Evolutionary conservation across 2,113 vertebrate genomes (phyloP).

Genomic region (Orthonyx spaldingii): DNA sequence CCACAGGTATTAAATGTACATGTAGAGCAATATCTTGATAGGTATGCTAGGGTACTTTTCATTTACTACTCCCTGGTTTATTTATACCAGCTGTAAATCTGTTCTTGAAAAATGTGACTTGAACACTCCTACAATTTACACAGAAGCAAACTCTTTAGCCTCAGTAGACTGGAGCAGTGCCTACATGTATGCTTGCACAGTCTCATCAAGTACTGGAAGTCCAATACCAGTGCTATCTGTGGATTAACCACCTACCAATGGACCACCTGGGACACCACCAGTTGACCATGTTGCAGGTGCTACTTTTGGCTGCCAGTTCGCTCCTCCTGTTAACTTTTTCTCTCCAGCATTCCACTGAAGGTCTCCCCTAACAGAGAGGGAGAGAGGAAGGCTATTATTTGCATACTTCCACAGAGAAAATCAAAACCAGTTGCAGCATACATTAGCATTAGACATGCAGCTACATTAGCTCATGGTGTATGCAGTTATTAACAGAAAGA

Average conservation of each 20-base stretch:
- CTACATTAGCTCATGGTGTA: constrained; percentile 22
- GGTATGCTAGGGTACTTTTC: rapidly evolving
- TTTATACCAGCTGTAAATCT: neutral
- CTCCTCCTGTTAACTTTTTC: constrained; percentile 94
- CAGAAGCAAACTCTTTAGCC: neutral
- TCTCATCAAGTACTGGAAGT: neutral
- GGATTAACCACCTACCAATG: constrained; percentile 78
- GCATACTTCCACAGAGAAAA: neutral
- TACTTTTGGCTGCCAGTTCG: constrained; percentile 95
- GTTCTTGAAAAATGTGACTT: neutral
- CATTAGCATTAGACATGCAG: neutral
- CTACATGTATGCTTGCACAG: rapidly evolving
- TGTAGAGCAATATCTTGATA: neutral
- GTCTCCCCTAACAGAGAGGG: constrained; percentile 71
- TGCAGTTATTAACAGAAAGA: neutral
- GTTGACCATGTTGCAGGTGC: constrained; percentile 90
- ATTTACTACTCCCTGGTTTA: neutral
- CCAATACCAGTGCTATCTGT: neutral
- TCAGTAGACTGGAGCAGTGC: neutral
- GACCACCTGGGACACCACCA: constrained; percentile 74
- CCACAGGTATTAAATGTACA: neutral
- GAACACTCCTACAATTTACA: neutral
- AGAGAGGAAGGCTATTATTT: neutral
- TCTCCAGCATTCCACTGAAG: constrained; percentile 88
- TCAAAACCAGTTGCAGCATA: neutral